phyloP scores from a whole-genome alignment of 1,140 invertebrate genomes.

The Calephelis nemesis region DNA sequence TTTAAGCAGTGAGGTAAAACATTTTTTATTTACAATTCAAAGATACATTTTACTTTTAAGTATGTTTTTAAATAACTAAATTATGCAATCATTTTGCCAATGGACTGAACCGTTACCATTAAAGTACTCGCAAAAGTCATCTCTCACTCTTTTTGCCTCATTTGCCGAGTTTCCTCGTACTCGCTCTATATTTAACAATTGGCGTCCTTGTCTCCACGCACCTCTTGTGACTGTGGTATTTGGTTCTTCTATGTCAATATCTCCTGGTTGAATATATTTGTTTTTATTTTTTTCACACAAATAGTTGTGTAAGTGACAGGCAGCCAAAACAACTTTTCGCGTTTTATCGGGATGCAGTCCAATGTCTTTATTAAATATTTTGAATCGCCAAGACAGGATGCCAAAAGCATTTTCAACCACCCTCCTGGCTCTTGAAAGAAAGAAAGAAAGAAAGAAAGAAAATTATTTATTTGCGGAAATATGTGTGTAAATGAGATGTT shows the following conservation, averaged over 20 bases:
- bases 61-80: no score
- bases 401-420: no score
- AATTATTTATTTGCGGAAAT: no score
- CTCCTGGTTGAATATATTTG: conserved; percentile 16
- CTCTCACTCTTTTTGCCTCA: conserved; percentile 12
- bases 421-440: no score
- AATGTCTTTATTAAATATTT: no score
- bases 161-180: no score
- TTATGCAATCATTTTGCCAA: conserved; percentile 13
- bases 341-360: not conserved
- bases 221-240: conserved; percentile 21
- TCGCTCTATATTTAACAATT: conserved; percentile 13
- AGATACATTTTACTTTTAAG: no score
- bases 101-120: conserved; percentile 16
- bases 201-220: conserved; percentile 19
- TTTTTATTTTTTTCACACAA: conserved; percentile 15
- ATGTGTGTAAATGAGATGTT: no score
- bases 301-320: conserved; percentile 20
- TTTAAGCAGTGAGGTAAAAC: no score
- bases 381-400: no score
- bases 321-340: conserved; percentile 17
- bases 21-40: no score
- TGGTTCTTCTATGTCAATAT: conserved; percentile 3
- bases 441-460: no score
- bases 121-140: conserved; percentile 21